A percentile compares a stretch with the other conserved stretches of the same genome.
Conservation (phyloP, 2,113 vertebrate species). For the Myocastor coypus region DNA sequence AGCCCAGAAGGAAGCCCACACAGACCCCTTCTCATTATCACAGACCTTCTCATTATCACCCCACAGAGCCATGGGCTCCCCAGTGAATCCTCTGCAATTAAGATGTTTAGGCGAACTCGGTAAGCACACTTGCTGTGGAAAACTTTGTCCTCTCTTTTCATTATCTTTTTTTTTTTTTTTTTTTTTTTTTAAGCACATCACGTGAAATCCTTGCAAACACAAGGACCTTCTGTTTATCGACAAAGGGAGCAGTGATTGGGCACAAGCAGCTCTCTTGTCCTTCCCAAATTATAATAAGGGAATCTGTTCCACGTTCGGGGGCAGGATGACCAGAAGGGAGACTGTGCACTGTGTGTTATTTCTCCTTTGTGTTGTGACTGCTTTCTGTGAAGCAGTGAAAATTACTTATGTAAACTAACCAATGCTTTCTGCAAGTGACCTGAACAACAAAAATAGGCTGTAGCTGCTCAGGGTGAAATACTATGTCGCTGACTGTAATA, state of each 20-base stretch:
- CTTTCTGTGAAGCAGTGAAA: constrained; percentile 24
- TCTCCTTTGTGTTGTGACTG: constrained; percentile 43
- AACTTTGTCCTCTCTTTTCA: constrained; percentile 32
- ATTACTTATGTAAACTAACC: constrained; percentile 49
- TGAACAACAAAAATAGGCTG: constrained; percentile 21
- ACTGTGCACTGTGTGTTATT: neutral
- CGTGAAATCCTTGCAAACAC: constrained; percentile 68
- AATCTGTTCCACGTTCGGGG: constrained; percentile 46
- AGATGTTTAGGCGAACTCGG: neutral
- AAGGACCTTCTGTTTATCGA: constrained; percentile 69
- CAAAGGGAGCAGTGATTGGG: constrained; percentile 70
- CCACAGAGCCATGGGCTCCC: neutral
- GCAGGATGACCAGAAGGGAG: constrained; percentile 33
- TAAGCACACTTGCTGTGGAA: constrained; percentile 54
- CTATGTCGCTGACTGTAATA: neutral
- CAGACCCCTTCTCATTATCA: too few relatives aligned
- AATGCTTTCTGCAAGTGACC: constrained; percentile 44
- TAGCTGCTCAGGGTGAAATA: neutral
- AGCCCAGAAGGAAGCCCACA: neutral
- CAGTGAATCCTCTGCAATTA: neutral
- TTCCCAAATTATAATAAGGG: constrained; percentile 67
- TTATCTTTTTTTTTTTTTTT: neutral
- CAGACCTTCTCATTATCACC: neutral
- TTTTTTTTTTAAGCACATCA: constrained; percentile 36
- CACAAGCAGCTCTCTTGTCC: constrained; percentile 67